Evolutionary conservation across 2,113 vertebrate species (phyloP).

Genomic region (Psittacula cyanocephala): DNA sequence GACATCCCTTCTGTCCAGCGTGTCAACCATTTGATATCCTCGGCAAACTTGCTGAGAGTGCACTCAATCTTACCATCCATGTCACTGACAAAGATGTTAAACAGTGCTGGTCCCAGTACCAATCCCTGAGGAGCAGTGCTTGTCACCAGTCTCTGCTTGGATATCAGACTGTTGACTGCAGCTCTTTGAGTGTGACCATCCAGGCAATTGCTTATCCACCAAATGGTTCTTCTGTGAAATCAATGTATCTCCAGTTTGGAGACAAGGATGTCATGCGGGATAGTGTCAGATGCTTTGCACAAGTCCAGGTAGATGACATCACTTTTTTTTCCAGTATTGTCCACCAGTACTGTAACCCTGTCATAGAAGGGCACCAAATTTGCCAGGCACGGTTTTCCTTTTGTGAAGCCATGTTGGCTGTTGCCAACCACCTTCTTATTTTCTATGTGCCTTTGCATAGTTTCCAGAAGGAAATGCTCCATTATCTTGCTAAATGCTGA

Average conservation of each 20-base stretch:
- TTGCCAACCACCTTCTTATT: neutral
- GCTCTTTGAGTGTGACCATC: neutral
- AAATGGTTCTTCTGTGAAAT: neutral
- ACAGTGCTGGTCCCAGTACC: neutral
- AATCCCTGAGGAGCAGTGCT: neutral
- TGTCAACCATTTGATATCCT: neutral
- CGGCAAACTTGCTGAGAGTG: neutral
- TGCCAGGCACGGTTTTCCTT: neutral
- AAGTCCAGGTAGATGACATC: neutral
- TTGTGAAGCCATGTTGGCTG: neutral
- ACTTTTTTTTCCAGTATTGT: neutral
- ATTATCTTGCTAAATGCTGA: neutral
- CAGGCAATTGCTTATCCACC: neutral
- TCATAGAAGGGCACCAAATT: neutral
- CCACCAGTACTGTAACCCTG: neutral
- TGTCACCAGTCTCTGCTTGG: neutral
- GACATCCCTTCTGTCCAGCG: neutral
- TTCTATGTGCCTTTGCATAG: neutral
- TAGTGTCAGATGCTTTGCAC: neutral
- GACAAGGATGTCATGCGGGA: neutral
- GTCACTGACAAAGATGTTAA: neutral
- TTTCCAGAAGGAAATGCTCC: neutral
- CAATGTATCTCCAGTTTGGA: neutral
- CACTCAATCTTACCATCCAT: neutral
- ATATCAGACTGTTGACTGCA: neutral